phyloP scores from a whole-genome alignment of 2,888 invertebrate species.

The Eupithecia tripunctaria region DNA sequence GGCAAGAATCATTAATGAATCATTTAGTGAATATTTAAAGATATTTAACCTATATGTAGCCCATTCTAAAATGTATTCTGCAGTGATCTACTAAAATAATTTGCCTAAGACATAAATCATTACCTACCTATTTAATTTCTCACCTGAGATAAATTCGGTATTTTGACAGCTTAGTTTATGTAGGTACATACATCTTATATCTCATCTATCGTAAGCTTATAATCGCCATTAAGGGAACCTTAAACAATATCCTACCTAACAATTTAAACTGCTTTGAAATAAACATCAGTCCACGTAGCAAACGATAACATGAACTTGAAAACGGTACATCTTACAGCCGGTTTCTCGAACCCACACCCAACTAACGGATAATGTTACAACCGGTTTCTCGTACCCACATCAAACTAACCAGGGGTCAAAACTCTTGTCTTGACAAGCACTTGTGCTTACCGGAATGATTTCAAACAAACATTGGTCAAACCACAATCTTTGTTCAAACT shows the following conservation, averaged over 20 bases:
- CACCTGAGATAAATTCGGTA: too few relatives aligned
- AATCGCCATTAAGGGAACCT: background rate
- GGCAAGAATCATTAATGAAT: background rate
- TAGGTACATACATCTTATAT: too few relatives aligned
- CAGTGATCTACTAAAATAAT: background rate
- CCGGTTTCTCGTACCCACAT: too few relatives aligned
- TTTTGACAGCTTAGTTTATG: background rate
- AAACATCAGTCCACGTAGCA: background rate
- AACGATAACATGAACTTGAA: background rate
- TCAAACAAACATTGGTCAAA: background rate
- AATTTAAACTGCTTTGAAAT: background rate
- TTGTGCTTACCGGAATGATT: background rate
- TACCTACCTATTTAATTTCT: too few relatives aligned
- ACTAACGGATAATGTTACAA: too few relatives aligned
- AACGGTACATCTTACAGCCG: too few relatives aligned
- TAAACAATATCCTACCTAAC: background rate
- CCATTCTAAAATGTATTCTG: background rate
- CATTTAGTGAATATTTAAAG: background rate
- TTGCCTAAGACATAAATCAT: background rate
- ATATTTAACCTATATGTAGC: background rate
- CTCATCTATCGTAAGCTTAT: background rate
- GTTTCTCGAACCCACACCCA: background rate
- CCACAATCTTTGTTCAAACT: background rate
- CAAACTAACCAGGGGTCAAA: background rate
- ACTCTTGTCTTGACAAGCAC: slow-evolving; percentile 1